Evolutionary conservation across 1,140 invertebrate genomes (phyloP).

Genomic region (Magallana angulata): DNA sequence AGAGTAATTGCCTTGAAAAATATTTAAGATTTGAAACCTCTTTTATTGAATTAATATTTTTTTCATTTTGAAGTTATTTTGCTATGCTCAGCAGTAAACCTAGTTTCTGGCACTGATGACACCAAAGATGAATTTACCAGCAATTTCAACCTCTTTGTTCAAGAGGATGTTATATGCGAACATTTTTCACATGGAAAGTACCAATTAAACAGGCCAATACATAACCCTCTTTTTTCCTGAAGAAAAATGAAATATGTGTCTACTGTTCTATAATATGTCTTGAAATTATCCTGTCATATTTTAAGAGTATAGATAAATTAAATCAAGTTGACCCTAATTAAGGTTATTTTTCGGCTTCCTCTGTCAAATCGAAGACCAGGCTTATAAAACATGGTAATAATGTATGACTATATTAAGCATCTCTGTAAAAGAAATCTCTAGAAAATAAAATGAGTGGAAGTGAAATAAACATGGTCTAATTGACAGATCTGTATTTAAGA

Average conservation of each 20-base stretch:
- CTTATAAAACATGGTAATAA: slow-evolving; percentile 9
- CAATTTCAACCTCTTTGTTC: too few relatives aligned
- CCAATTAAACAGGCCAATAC: neutral
- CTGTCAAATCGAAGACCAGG: neutral
- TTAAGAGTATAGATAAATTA: slow-evolving; percentile 30
- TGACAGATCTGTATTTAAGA: slow-evolving; percentile 45
- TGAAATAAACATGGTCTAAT: slow-evolving; percentile 39
- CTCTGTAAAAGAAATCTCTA: slow-evolving; percentile 33
- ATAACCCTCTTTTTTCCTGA: neutral
- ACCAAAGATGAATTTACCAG: too few relatives aligned
- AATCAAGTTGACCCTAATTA: slow-evolving; percentile 15
- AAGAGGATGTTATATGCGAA: neutral
- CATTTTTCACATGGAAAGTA: neutral
- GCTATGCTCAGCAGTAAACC: too few relatives aligned
- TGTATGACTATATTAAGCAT: slow-evolving; percentile 39
- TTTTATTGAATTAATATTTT: too few relatives aligned
- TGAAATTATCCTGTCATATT: slow-evolving; percentile 35
- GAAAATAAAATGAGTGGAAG: slow-evolving; percentile 36
- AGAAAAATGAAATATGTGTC: slow-evolving; percentile 30
- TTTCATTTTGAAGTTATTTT: too few relatives aligned
- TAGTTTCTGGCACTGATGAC: too few relatives aligned
- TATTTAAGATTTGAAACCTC: too few relatives aligned
- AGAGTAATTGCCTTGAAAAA: too few relatives aligned
- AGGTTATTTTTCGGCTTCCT: slow-evolving; percentile 1
- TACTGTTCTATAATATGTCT: slow-evolving; percentile 10